phyloP scores from a whole-genome alignment of 2,888 invertebrate genomes.

The Tricholauxania praeusta region DNA sequence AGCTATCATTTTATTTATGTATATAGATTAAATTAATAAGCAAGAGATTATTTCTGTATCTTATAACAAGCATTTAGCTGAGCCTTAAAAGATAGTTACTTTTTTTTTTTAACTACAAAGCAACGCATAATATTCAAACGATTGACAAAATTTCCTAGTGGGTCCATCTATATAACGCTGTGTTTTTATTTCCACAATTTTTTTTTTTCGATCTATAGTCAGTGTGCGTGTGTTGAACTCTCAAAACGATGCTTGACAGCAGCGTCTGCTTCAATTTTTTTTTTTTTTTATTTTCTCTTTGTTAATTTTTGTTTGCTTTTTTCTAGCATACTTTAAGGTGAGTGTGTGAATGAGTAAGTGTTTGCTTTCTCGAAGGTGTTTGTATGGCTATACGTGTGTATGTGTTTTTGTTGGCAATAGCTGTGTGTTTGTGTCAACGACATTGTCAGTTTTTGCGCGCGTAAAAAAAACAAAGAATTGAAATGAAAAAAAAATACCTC shows the following conservation, averaged over 20 bases:
- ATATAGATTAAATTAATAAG: no score
- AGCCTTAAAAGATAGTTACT: no score
- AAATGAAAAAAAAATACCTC: not conserved
- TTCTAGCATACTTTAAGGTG: not conserved
- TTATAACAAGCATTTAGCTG: no score
- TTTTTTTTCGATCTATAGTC: not conserved
- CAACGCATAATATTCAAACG: no score
- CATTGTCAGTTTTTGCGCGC: constrained; percentile 28
- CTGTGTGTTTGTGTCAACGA: constrained; percentile 18
- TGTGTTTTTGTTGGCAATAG: not conserved
- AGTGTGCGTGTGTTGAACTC: constrained; percentile 28
- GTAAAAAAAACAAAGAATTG: not conserved
- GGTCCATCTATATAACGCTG: not conserved
- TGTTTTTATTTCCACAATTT: not conserved
- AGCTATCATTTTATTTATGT: no score
- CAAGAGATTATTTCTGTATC: no score
- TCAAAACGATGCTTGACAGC: constrained; percentile 25
- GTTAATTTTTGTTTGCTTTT: constrained; percentile 12
- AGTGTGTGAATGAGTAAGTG: constrained; percentile 9
- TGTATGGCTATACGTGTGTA: not conserved
- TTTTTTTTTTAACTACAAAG: no score
- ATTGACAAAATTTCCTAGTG: not conserved
- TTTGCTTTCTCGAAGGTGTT: not conserved
- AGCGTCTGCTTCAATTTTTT: not conserved
- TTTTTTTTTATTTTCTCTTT: not conserved